Evolutionary conservation across 2,888 invertebrate genomes (phyloP), one percentile per base, ranked within the genome.

Genomic region (Nemotelus nigrinus): DNA sequence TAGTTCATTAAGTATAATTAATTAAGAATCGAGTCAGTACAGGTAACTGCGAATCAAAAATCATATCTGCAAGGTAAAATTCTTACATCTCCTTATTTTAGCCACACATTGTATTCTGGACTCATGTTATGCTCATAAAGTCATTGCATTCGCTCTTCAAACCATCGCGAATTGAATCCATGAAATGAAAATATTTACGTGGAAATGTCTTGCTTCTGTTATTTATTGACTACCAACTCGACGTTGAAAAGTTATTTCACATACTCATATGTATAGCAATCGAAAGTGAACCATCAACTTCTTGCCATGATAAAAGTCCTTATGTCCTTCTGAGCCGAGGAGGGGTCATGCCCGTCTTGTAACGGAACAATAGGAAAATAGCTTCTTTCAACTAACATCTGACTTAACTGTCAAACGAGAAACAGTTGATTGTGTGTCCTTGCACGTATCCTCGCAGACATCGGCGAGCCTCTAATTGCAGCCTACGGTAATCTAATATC

Each of bases 321-420:
- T 74, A 10, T 41, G 60, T 25, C 25, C 25, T 25, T 25, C 63
- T 48, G 74, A 74, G 39, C 53, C 60, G 41, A 60, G 43, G 63
- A 74, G 74, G 25, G 74, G 74, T 74, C 74, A 60, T 74, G 74
- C 43, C 74, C 74, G 53, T 43, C 60, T 48, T 41, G 63, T 63
- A 48, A 74, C 63, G 44, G 41, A 76, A 64, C 53, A 76, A 76
- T 65, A 55, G 47, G 50, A 48, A n/a, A 76, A 65, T 76, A 65
- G 76, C 58, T 60, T 72, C 48, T 3, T 60, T 64, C 60, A n/a
- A 39, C 47, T n/a, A 79, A 76, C 77, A 79, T 77, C 77, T 79
- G 79, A 79, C 77, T 79, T 79, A 79, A 77, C 79, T 77, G 79
- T 79, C 78, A 79, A 76, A 76, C 64, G 65, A 77, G 67, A 58